Evolutionary conservation across 2,797 vertebrate genomes (phyloP), one percentile per base, ranked within the genome.

Genomic region (Arrhamphus sclerolepis): DNA sequence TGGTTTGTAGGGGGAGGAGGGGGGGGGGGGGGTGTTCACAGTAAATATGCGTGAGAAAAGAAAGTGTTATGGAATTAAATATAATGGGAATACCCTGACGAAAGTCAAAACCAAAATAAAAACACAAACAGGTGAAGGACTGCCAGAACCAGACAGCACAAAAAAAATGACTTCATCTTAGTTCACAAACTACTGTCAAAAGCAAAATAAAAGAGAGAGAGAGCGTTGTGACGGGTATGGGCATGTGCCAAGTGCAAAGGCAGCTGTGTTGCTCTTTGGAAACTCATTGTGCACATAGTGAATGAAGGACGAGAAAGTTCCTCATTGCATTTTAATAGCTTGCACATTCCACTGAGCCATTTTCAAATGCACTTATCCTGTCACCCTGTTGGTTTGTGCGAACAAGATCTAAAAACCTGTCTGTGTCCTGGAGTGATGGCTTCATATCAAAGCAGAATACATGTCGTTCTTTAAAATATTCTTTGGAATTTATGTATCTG

Each of bases 241-340:
- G 58, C 84, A 70, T 83, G 79, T 62, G 71, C 66, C 34, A 42
- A 48, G 56, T 55, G 89, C 80, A 90, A 87, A 84, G 77, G 55
- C 63, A 49, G 68, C 57, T 77, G 66, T 85, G 78, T 86, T 67
- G 60, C 62, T 67, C 70, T 80, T 83, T 85, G 66, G 56, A 65
- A 86, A 87, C 62, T 62, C 72, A 81, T 84, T 89, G 78, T 88
- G 77, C 59, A 74, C 68, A 40, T 56, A 29, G 72, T 20, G 16
- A 77, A 77, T 59, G 62, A 73, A 46, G 83, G 70, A 73, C 63
- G 24, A 56, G 55, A 75, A 71, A 72, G 66, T 80, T 86, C 31
- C 31, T 84, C 85, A 77, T 78, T 73, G 81, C 77, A 81, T 83
- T 86, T 84, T 79, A 75, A 78, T 70, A 79, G 77, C 77, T 82